Evolutionary conservation across 1,140 invertebrate species (phyloP), one percentile per base, ranked within the genome.

Genomic region (Mya arenaria): DNA sequence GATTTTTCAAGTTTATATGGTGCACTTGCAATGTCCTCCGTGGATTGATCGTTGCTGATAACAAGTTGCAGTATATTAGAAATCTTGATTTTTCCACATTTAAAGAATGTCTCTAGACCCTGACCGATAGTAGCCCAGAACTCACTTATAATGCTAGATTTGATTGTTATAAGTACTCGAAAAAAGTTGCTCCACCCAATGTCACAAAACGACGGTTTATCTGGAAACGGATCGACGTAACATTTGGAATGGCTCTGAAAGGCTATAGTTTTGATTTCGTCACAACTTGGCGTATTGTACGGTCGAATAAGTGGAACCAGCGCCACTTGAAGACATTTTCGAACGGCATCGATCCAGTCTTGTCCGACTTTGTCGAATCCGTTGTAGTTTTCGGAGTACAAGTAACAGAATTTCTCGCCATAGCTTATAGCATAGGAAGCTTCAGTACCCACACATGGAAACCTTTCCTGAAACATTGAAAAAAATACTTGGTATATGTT

Each of bases 351-450:
- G 0, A 66, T 79, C 75, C 75, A 79, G 19, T 68, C 5, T 23
- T 68, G 75, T 23, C 62, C 75, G 2, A 28, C 68, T 25, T 37
- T 17, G 30, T 55, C 36, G 30, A 79, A 79, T 17, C 41, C 25
- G n/a, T 8, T 19, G 37, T 52, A 66, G 30, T 69, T 28, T 10
- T 68, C 6, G 30, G 30, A 2, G 32, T 79, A 79, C 25, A 79
- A 30, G 19, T 68, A 55, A 37, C 75, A 79, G 25, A 79, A 79
- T 39, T 79, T 66, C 28, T 66, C 75, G 17, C 60, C 75, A 56
- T 68, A 79, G 13, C 55, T 52, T 6, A 66, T 28, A 3, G 75
- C 75, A 39, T 79, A 79, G 10, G 75, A 66, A n/a, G 1, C 37
- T 0, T 30, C n/a, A 4, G 15, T 25, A 52, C 39, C 15, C n/a